These are phyloP conservation scores for Bergia sp. DNA, from an alignment of 92 coral and sea anemone genomes.

Conservation along the genomic window DNA sequence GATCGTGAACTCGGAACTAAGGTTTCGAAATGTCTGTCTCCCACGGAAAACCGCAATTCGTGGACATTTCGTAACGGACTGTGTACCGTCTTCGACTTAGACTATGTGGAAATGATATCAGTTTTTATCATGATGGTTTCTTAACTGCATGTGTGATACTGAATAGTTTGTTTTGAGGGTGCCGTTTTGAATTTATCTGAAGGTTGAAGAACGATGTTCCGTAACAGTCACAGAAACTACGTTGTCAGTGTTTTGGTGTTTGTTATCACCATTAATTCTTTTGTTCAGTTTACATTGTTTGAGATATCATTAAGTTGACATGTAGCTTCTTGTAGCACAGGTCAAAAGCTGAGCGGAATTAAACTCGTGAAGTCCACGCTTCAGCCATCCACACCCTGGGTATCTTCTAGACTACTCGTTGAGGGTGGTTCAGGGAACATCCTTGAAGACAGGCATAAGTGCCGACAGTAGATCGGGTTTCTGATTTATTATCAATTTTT, in stretches of 20 bases:
- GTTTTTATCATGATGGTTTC: neutral
- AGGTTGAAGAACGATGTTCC: neutral
- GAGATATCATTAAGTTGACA: neutral
- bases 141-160: neutral
- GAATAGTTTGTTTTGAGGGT: neutral
- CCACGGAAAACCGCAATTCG: neutral
- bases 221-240: neutral
- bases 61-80: neutral
- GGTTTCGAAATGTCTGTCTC: neutral
- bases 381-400: conserved; percentile 8
- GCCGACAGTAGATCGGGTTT: neutral
- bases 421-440: neutral
- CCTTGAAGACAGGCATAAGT: neutral
- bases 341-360: neutral
- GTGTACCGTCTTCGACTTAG: neutral
- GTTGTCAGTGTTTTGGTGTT: neutral
- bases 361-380: neutral
- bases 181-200: neutral
- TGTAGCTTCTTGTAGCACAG: neutral
- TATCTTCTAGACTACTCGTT: no score
- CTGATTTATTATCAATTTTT: neutral
- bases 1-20: no score
- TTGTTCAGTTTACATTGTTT: neutral
- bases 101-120: no score
- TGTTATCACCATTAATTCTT: neutral